Evolutionary conservation across 30 jellyfish, hydroid and myxozoan genomes (phyloP), one percentile per base, ranked within the genome.

Genomic region (Aurelia sp.): DNA sequence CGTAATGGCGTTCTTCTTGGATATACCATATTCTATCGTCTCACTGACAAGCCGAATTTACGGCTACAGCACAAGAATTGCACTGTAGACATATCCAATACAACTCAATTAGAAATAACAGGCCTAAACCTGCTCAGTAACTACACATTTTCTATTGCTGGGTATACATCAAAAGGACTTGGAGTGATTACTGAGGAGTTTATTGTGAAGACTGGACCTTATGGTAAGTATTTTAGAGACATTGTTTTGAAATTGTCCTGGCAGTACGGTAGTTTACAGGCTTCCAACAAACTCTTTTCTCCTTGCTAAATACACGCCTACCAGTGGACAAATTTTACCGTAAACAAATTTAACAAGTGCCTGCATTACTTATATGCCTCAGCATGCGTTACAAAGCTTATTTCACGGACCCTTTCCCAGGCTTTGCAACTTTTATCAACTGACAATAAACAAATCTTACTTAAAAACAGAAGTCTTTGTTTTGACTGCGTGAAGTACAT

Each of bases 161-260:
- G 95, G 21, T 90, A 17, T 59, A 90, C 97, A 6, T 48, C 63
- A n/a, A 67, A 78, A 62, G 97, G 97, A 20, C 18, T 79, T 38
- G 97, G 97, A 18, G 62, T 41, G 13, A 48, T 21, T 13, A 65
- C 86, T 22, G 31, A 53, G 44, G 59, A 65, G 8, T 13, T 82
- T 64, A 33, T 44, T 68, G 94, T 64, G 22, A 20, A 55, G 47
- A 90, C 97, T 3, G 94, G 91, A 17, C 91, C 97, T 0, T 82
- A 18, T 64, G 91, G 97, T 90, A 38, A 57, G 16, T 44, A 44
- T 5, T 5, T 4, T 38, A 38, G 10, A 4, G 7, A 4, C 9
- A 38, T 7, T 38, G 89, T 4, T 47, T 69, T 38, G 24, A 17
- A 41, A 5, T 44, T 27, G 33, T 27, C 2, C 33, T 27, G 33